A percentile compares a stretch with the other conserved stretches of the same genome.
Evolutionary conservation across 2,888 invertebrate species (phyloP).

Genomic region (Torymus texanus): DNA sequence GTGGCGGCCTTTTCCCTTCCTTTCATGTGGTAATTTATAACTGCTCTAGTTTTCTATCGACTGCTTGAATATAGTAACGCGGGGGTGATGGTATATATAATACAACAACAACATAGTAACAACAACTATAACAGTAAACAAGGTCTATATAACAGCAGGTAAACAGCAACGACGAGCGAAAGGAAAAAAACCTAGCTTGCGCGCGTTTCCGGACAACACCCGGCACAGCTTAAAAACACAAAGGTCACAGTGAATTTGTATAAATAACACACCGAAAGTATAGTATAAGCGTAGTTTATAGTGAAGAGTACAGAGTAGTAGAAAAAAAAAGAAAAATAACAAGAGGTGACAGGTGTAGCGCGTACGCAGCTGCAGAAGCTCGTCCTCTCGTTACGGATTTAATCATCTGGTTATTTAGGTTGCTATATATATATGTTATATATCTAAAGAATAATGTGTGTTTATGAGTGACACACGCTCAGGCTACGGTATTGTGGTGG

Average conservation of each 20-base stretch:
- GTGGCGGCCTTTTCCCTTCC: constrained; percentile 43
- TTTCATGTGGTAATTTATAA: constrained; percentile 39
- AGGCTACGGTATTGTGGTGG: constrained; percentile 7
- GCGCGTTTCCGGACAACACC: constrained; percentile 4
- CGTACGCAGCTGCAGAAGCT: constrained; percentile 34
- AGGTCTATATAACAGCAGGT: no score
- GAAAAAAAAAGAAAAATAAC: neutral
- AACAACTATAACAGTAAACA: no score
- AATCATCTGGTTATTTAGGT: neutral
- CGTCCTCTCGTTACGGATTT: constrained; percentile 13
- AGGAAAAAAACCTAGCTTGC: constrained; percentile 28
- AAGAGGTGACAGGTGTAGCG: neutral
- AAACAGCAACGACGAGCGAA: neutral
- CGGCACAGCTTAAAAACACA: neutral
- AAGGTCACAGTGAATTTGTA: neutral
- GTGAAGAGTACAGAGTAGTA: neutral
- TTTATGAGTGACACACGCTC: constrained; percentile 28
- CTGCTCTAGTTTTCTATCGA: constrained; percentile 41
- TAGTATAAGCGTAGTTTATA: neutral
- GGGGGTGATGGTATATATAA: constrained; percentile 15
- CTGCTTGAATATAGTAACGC: constrained; percentile 24
- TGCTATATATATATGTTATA: constrained; percentile 11
- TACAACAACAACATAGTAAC: no score
- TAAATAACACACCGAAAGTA: neutral
- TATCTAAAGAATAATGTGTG: constrained; percentile 1